Evolutionary conservation across 2,888 invertebrate genomes (phyloP).

Genomic region (Acleris emargana): DNA sequence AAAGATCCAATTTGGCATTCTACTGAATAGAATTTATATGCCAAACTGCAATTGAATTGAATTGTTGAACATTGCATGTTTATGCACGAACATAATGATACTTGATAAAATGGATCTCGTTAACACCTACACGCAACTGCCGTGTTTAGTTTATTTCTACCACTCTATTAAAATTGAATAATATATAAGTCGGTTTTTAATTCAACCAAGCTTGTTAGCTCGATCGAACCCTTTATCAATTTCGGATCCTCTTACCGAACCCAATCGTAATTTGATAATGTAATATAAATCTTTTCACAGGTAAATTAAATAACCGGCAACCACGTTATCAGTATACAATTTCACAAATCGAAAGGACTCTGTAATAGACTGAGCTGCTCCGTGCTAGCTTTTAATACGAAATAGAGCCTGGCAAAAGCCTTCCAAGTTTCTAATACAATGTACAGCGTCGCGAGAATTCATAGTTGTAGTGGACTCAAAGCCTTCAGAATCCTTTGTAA

Average conservation of each 20-base stretch:
- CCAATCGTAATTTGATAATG: too few relatives aligned
- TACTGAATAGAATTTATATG: conserved; percentile 11
- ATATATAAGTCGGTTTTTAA: too few relatives aligned
- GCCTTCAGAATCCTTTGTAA: conserved; percentile 7
- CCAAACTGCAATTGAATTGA: conserved; percentile 13
- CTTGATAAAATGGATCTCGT: background rate
- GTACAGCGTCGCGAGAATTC: background rate
- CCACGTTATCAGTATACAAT: background rate
- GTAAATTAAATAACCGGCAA: too few relatives aligned
- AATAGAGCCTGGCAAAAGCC: background rate
- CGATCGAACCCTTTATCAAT: too few relatives aligned
- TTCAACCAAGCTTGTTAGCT: too few relatives aligned
- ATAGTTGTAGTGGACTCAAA: background rate
- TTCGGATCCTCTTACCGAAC: too few relatives aligned
- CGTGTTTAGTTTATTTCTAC: too few relatives aligned
- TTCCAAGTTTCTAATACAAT: conserved; percentile 4
- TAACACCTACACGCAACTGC: too few relatives aligned
- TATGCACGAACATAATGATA: background rate
- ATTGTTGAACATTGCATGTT: background rate
- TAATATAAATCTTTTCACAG: too few relatives aligned
- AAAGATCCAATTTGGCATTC: conserved; percentile 30
- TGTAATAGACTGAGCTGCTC: background rate
- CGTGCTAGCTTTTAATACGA: background rate
- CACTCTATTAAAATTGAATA: too few relatives aligned
- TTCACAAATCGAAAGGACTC: background rate